These are phyloP conservation scores for Ridgeia piscesae DNA, from an alignment of 1,140 invertebrate species.

Conservation along the genomic window DNA sequence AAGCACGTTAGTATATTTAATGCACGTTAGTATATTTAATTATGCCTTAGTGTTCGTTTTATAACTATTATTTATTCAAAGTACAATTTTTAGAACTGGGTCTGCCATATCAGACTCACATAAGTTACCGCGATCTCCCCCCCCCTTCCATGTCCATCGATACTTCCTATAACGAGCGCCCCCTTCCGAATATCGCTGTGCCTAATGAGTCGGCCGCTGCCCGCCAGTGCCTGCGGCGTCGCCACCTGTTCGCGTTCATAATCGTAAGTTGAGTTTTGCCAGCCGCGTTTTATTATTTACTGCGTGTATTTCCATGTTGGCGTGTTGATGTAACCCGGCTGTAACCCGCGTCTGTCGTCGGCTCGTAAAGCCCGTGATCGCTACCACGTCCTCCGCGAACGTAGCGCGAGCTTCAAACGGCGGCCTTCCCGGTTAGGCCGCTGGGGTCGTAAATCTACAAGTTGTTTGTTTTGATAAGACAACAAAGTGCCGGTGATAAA, in stretches of 20 bases:
- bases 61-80: too few relatives aligned
- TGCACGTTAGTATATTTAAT: too few relatives aligned
- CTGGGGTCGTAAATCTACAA: neutral
- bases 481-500: constrained; percentile 1
- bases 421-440: neutral
- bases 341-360: neutral
- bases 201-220: neutral
- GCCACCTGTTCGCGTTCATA: neutral
- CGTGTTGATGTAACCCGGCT: neutral
- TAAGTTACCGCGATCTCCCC: too few relatives aligned
- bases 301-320: neutral
- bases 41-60: too few relatives aligned
- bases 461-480: constrained; percentile 1
- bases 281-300: constrained; percentile 1
- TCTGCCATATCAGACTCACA: too few relatives aligned
- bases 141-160: too few relatives aligned
- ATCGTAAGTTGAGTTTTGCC: neutral
- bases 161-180: too few relatives aligned
- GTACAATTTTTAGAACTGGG: too few relatives aligned
- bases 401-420: neutral
- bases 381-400: neutral
- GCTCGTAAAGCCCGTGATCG: neutral
- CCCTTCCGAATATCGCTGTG: neutral
- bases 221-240: neutral
- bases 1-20: too few relatives aligned